These are phyloP conservation scores for Parnassius glacialis DNA, from an alignment of 2,888 invertebrate genomes.

Conservation along the genomic window DNA sequence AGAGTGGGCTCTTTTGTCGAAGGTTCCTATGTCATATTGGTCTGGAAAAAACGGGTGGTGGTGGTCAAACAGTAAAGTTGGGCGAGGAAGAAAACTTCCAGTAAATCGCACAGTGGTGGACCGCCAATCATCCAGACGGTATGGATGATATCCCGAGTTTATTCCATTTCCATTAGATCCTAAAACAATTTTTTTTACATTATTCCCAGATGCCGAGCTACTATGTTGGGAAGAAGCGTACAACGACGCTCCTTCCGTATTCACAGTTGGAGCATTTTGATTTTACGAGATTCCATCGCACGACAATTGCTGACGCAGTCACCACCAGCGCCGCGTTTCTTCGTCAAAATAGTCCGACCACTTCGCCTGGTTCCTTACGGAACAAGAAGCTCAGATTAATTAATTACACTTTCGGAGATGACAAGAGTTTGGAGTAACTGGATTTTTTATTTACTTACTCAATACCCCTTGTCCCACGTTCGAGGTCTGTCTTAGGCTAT, in stretches of 20 bases:
- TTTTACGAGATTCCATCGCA: not conserved
- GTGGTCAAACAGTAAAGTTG: no score
- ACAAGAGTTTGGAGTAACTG: conserved; percentile 6
- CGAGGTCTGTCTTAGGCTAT: no score
- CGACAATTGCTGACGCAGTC: not conserved
- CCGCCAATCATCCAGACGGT: no score
- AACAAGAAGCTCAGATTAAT: conserved; percentile 1
- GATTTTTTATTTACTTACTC: no score
- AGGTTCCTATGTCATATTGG: no score
- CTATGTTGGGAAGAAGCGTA: conserved; percentile 44
- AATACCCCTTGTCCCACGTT: no score
- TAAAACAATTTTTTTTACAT: not conserved
- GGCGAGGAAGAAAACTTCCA: no score
- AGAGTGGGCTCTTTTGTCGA: no score
- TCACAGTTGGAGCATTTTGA: conserved; percentile 6
- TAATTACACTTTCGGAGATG: not conserved
- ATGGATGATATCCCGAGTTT: no score
- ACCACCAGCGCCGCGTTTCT: not conserved
- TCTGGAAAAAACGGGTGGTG: no score
- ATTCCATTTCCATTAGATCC: not conserved
- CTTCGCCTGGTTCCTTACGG: not conserved
- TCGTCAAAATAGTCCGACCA: not conserved
- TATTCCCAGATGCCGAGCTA: conserved; percentile 53
- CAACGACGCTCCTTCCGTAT: conserved; percentile 40
- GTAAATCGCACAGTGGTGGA: no score